These are phyloP conservation scores for Alitta virens DNA, from an alignment of 2,888 invertebrate genomes.

Conservation along the genomic window DNA sequence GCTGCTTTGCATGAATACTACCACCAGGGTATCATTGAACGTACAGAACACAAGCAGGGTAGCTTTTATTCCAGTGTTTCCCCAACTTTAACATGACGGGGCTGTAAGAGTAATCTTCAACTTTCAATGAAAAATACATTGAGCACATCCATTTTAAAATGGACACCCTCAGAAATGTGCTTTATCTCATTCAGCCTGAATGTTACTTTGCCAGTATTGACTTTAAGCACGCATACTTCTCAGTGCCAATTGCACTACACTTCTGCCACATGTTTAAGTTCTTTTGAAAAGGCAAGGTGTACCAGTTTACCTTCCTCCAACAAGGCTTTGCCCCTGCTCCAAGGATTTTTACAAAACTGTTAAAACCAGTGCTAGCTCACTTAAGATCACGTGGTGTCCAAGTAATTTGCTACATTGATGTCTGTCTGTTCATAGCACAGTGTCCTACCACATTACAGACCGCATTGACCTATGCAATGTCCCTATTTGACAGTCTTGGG, in stretches of 20 bases:
- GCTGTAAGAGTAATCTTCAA: not conserved
- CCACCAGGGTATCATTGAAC: too few species aligned
- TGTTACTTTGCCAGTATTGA: constrained; percentile 3
- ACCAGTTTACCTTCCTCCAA: constrained; percentile 1
- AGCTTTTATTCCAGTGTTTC: too few species aligned
- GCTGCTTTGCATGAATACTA: too few species aligned
- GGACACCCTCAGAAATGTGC: not conserved
- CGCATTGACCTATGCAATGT: not conserved
- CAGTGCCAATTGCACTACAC: not conserved
- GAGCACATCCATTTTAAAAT: constrained; percentile 10
- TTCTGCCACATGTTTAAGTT: constrained; percentile 1
- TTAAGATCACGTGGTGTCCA: not conserved
- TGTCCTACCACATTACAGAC: too few species aligned
- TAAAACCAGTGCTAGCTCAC: constrained; percentile 4
- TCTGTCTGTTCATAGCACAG: not conserved
- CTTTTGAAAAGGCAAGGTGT: not conserved
- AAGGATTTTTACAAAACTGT: constrained; percentile 7
- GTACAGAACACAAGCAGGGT: too few species aligned
- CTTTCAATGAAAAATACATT: constrained; percentile 3
- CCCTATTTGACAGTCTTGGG: not conserved
- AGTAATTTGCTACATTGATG: constrained; percentile 4
- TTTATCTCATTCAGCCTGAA: not conserved
- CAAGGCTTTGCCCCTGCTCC: constrained; percentile 7
- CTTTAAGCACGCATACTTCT: not conserved
- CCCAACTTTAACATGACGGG: too few species aligned